Conservation (phyloP, 1,140 invertebrate genomes). For the Maconellicoccus hirsutus region DNA sequence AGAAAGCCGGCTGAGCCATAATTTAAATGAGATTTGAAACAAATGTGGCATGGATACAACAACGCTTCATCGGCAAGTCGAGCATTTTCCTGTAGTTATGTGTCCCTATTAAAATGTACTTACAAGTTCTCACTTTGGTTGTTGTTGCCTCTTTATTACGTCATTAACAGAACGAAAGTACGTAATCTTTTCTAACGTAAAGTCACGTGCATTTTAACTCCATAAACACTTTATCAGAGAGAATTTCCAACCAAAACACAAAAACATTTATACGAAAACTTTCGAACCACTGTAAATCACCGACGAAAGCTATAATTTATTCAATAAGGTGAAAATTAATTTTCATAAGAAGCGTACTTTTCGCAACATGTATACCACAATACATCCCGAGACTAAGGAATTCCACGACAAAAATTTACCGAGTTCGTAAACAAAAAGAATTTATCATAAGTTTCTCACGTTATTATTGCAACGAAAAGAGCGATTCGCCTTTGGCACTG, state of each 20-base stretch:
- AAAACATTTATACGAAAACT: not conserved
- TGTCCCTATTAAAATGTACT: constrained; percentile 21
- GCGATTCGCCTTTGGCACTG: not conserved
- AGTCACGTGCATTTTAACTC: not conserved
- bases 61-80: not conserved
- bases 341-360: too few species aligned
- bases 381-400: not conserved
- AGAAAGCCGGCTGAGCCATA: not conserved
- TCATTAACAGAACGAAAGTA: constrained; percentile 9
- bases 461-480: not conserved
- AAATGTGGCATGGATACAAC: constrained; percentile 11
- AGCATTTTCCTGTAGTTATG: not conserved
- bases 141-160: constrained; percentile 14
- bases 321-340: too few species aligned
- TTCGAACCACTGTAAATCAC: not conserved
- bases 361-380: too few species aligned
- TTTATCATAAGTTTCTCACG: not conserved
- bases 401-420: not conserved
- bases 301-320: not conserved
- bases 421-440: not conserved
- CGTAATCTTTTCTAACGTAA: not conserved
- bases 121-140: constrained; percentile 6
- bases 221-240: not conserved
- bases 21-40: constrained; percentile 17
- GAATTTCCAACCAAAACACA: not conserved